Evolutionary conservation across 1,140 invertebrate species (phyloP).

Genomic region (Drosophila oshimai): DNA sequence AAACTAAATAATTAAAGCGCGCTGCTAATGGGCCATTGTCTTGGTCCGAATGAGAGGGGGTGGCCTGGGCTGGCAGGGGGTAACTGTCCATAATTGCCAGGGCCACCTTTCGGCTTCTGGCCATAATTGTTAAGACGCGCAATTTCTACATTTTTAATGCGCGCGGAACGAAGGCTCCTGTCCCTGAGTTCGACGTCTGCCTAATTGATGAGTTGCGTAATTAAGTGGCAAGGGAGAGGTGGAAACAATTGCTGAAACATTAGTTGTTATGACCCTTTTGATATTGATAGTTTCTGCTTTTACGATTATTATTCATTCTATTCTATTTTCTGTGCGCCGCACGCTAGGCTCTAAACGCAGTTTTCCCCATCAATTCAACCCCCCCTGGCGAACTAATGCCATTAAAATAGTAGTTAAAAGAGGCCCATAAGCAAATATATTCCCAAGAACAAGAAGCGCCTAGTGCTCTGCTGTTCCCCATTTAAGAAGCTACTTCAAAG

Average conservation of each 20-base stretch:
- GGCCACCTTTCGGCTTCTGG: conserved; percentile 53
- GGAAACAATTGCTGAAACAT: conserved; percentile 48
- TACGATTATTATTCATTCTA: conserved; percentile 43
- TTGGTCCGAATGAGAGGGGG: conserved; percentile 20
- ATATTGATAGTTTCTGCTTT: conserved; percentile 46
- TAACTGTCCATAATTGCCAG: conserved; percentile 65
- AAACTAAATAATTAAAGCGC: conserved; percentile 80
- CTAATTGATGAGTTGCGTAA: conserved; percentile 82
- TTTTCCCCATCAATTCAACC: background rate
- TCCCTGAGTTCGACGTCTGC: conserved; percentile 9
- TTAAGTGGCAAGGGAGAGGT: conserved; percentile 74
- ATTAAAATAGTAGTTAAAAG: conserved; percentile 34
- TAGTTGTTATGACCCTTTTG: conserved; percentile 48
- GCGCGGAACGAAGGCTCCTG: conserved; percentile 5
- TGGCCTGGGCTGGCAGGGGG: conserved; percentile 4
- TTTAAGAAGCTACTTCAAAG: conserved; percentile 5
- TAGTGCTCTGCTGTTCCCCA: background rate
- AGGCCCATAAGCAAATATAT: conserved; percentile 28
- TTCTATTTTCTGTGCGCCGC: conserved; percentile 1
- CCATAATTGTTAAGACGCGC: conserved; percentile 79
- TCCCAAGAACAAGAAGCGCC: conserved; percentile 38
- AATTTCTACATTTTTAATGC: conserved; percentile 79
- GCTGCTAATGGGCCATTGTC: conserved; percentile 78
- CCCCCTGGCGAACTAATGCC: conserved; percentile 19
- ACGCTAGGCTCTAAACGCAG: conserved; percentile 9